Conservation (phyloP, 1,140 invertebrate species). For the Acromyrmex echinatior region DNA sequence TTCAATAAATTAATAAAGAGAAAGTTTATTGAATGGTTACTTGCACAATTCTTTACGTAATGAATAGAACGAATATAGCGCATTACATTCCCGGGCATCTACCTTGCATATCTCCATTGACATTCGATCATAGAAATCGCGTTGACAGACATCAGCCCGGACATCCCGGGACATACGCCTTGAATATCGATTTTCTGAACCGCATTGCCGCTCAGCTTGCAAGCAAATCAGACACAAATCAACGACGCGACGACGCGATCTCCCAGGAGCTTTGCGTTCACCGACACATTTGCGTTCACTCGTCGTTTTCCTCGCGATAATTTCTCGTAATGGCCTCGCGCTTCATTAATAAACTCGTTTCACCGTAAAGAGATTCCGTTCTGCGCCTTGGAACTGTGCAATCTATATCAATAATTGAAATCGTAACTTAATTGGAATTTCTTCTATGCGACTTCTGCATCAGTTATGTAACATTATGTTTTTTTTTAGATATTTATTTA, state of each 20-base stretch:
- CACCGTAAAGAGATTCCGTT: constrained; percentile 11
- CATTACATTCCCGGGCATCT: background rate
- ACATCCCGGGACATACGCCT: constrained; percentile 36
- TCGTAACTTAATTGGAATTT: background rate
- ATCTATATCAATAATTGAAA: constrained; percentile 27
- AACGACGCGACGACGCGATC: constrained; percentile 48
- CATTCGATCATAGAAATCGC: constrained; percentile 28
- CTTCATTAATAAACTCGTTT: constrained; percentile 16
- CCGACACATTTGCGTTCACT: constrained; percentile 36
- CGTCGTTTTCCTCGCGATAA: constrained; percentile 37
- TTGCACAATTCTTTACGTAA: background rate
- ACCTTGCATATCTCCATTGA: constrained; percentile 2
- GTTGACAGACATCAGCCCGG: constrained; percentile 39
- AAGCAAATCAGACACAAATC: constrained; percentile 55
- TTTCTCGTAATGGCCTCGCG: constrained; percentile 20
- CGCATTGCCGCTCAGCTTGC: constrained; percentile 18
- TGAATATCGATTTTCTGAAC: constrained; percentile 54
- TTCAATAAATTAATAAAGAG: background rate
- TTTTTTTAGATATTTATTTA: background rate
- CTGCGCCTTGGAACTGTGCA: background rate
- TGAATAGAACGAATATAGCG: background rate
- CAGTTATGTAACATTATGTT: background rate
- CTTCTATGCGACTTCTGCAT: background rate
- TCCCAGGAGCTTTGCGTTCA: constrained; percentile 24
- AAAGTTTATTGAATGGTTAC: background rate